phyloP scores from a whole-genome alignment of 2,113 vertebrate species.

The Thunnus maccoyii region DNA sequence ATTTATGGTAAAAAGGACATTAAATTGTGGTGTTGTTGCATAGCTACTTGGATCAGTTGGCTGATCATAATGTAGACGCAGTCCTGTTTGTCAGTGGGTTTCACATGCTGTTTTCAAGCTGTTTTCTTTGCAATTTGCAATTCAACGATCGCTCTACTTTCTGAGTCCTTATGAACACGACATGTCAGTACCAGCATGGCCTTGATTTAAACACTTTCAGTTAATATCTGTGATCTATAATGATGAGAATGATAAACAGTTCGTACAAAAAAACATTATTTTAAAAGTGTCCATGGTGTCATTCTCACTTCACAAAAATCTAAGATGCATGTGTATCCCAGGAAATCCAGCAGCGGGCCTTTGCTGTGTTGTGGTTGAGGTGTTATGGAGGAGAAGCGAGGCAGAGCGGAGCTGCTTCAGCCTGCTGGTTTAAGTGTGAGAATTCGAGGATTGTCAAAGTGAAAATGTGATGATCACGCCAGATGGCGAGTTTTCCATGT shows the following conservation, averaged over 20 bases:
- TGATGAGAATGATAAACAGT: background rate
- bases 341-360: background rate
- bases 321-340: background rate
- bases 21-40: no score
- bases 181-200: background rate
- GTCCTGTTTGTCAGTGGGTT: no score
- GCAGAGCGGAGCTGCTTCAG: conserved; percentile 14
- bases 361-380: conserved; percentile 9
- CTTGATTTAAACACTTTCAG: no score
- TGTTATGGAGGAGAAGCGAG: conserved; percentile 17
- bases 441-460: conserved; percentile 68
- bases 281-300: background rate
- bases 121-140: no score
- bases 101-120: no score
- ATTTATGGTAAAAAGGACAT: no score
- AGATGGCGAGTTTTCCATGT: conserved; percentile 76
- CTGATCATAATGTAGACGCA: no score
- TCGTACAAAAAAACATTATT: background rate
- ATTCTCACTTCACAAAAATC: background rate
- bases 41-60: no score
- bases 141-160: no score
- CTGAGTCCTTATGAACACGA: no score
- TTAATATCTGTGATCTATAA: no score
- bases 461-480: conserved; percentile 70
- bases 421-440: conserved; percentile 42